Evolutionary conservation across 1,140 invertebrate genomes (phyloP), one percentile per base, ranked within the genome.

Genomic region (Doryteuthis pealeii): DNA sequence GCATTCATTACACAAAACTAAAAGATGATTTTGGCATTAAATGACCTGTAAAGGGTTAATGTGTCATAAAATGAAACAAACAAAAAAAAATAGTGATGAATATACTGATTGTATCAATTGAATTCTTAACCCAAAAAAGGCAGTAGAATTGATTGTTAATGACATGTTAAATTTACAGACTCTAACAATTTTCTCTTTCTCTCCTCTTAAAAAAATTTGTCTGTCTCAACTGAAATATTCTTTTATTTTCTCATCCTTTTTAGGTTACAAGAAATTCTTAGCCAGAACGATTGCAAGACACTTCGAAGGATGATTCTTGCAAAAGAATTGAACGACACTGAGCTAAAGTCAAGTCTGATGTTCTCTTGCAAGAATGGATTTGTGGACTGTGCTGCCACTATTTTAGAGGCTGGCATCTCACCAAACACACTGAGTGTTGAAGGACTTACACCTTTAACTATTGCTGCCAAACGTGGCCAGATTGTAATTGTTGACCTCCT

Each of bases 391-490:
- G 78, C 77, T 5, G 80, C 78, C n/a, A 67, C 77, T 5, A 76
- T 84, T 30, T 69, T 82, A 14, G 79, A 79, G 66, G 75, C 78
- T 30, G 78, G 79, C 18, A 70, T 80, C 32, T 78, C 80, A 28
- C 73, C 78, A 30, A 76, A 83, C 49, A 77, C 79, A 12, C 72
- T 73, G 14, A 80, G 80, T 66, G 58, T 67, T 26, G 81, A 83
- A 14, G 78, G 77, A 18, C 95, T 94, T 35, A 96, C 95, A 26
- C 94, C 95, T 5, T 89, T 96, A 66, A 95, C 96, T 82, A 89
- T 96, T 78, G 93, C 95, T 14, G 91, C 94, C 3, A 93, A 93
- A 26, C 92, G 93, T 84, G 94, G 95, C 0, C 93, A 96, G 86
- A 90, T 92, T 58, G 91, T 93, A 26, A 94, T 94, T 80, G 94